phyloP scores from a whole-genome alignment of 2,797 vertebrate genomes.

The Thalassophryne amazonica region DNA sequence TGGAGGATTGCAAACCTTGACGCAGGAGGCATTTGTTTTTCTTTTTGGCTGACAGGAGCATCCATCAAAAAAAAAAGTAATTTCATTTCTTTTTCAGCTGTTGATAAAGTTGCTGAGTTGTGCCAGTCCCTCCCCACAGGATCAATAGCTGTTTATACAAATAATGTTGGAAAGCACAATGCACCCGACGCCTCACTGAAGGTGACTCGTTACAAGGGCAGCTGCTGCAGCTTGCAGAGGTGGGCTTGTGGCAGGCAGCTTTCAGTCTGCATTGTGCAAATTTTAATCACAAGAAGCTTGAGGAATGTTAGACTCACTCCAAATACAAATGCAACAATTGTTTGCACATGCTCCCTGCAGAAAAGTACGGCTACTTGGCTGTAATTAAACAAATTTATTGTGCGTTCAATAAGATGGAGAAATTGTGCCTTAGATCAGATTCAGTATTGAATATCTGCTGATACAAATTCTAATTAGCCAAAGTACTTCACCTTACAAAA shows the following conservation, averaged over 20 bases:
- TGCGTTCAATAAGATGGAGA: background rate
- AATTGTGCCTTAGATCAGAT: no score
- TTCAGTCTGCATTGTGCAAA: slow-evolving; percentile 3
- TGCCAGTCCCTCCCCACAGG: slow-evolving; percentile 69
- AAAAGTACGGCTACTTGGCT: slow-evolving; percentile 30
- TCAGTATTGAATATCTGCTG: no score
- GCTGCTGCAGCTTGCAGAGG: slow-evolving; percentile 23
- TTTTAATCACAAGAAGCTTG: slow-evolving; percentile 47
- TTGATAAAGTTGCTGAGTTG: slow-evolving; percentile 83
- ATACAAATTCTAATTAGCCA: no score
- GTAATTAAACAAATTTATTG: slow-evolving; percentile 15
- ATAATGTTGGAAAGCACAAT: slow-evolving; percentile 59
- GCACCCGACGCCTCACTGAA: slow-evolving; percentile 45
- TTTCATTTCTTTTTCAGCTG: slow-evolving; percentile 73
- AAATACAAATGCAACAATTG: slow-evolving; percentile 41
- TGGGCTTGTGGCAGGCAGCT: slow-evolving; percentile 5
- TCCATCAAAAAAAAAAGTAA: slow-evolving; percentile 82
- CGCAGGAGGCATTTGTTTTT: slow-evolving; percentile 67
- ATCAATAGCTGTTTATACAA: slow-evolving; percentile 81
- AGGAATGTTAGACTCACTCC: slow-evolving; percentile 13
- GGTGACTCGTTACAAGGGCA: slow-evolving; percentile 67
- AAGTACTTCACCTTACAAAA: no score
- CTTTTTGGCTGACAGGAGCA: slow-evolving; percentile 72
- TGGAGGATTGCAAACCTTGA: slow-evolving; percentile 27
- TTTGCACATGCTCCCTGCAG: slow-evolving; percentile 12